A percentile compares a stretch with the other conserved stretches of the same genome.
These are phyloP conservation scores for Actenoides hombroni DNA, from an alignment of 2,113 vertebrate genomes.

Conservation along the genomic window DNA sequence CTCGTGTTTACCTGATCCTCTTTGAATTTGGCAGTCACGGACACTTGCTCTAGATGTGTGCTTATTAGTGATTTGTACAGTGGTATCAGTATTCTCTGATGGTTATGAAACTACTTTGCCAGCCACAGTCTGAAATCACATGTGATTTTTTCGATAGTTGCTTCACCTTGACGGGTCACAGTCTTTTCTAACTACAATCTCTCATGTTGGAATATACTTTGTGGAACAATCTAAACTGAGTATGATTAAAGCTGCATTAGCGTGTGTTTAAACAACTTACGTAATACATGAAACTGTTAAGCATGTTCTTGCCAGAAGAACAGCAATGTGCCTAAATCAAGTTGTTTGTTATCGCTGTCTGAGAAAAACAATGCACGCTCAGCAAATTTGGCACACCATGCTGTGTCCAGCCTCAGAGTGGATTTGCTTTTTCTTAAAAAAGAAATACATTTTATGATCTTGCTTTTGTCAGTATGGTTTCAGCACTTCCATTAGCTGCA, in stretches of 20 bases:
- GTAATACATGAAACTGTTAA: neutral
- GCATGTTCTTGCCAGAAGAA: neutral
- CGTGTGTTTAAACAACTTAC: neutral
- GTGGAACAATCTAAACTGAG: neutral
- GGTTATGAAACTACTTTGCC: neutral
- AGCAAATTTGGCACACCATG: neutral
- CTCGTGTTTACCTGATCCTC: neutral
- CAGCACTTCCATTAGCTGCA: neutral
- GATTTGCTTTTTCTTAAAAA: neutral
- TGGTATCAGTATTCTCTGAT: neutral
- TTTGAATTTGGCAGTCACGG: neutral
- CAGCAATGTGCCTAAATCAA: neutral
- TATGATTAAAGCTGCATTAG: neutral
- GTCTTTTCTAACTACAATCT: neutral
- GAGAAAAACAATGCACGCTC: neutral
- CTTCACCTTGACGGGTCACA: neutral
- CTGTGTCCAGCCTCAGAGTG: neutral
- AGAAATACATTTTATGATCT: neutral
- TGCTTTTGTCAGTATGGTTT: neutral
- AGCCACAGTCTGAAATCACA: neutral
- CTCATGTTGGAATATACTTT: neutral
- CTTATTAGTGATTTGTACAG: neutral
- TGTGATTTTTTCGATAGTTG: neutral
- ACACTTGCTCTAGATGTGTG: neutral
- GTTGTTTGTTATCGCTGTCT: neutral